Percentiles rank a stretch among this genome's conserved stretches.
Conservation (phyloP, 2,888 invertebrate genomes). For the Azorinus chamasolen region DNA sequence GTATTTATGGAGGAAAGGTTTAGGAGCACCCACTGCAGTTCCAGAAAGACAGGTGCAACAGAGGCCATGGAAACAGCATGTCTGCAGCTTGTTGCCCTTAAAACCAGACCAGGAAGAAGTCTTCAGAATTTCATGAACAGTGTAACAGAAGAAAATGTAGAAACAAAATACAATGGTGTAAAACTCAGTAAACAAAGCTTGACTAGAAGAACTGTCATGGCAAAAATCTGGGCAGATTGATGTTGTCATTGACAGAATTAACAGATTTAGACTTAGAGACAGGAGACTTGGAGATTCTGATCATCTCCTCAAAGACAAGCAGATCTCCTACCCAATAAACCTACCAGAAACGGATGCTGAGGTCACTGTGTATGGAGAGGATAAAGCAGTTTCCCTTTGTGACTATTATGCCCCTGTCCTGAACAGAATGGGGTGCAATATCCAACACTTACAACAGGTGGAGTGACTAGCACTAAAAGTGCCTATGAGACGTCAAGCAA, state of each 20-base stretch:
- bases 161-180: conserved; percentile 34
- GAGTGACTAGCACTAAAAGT: conserved; percentile 45
- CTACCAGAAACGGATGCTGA: conserved; percentile 36
- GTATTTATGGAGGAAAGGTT: no score
- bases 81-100: conserved; percentile 38
- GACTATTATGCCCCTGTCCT: conserved; percentile 20
- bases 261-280: no score
- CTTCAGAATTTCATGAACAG: conserved; percentile 35
- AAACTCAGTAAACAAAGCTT: conserved; percentile 24
- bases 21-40: conserved; percentile 49
- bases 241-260: conserved; percentile 38
- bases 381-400: conserved; percentile 20
- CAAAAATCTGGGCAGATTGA: conserved; percentile 29
- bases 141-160: conserved; percentile 26
- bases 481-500: no score
- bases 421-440: conserved; percentile 37
- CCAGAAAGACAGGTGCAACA: conserved; percentile 45
- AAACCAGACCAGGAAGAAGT: conserved; percentile 35
- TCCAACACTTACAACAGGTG: conserved; percentile 15
- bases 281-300: conserved; percentile 39
- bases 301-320: conserved; percentile 42
- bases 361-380: conserved; percentile 22
- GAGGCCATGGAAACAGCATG: conserved; percentile 51
- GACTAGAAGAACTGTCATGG: conserved; percentile 19
- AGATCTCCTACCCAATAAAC: conserved; percentile 53